Base-by-base conservation (phyloP, 2,797 vertebrate genomes). In the Amblyraja radiata region DNA sequence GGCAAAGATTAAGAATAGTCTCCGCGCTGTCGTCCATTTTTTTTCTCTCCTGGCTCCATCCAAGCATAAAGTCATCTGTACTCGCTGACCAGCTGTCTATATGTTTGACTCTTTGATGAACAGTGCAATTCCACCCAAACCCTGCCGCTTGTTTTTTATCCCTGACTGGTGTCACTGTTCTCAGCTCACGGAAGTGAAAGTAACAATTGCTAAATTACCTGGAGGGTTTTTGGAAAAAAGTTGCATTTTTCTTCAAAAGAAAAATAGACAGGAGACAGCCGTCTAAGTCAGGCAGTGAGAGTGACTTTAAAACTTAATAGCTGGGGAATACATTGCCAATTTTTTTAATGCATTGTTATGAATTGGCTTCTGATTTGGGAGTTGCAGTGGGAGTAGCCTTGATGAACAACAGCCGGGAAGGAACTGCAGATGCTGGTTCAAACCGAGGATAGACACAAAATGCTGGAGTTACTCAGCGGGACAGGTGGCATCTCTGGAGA, bases 61-160 rank as follows among this genome's bases (percentile, higher is more conserved):
- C 61, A 88, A 88, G 6, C 84, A 68, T 36, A 63, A 88, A 88
- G 63, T 9, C 61, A 88, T 88, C 84, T 9, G 36, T 88, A 88
- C 63, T 68, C 16, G 16, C n/a, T 88, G 84, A 88, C 84, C 84
- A 88, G 84, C 84, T 88, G 84, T 88, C 84, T 23, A 18, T 68
- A 7, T 16, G 18, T 63, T 68, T 68, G 63, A 36, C 84, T 88
- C 63, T 36, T 88, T 88, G 84, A 88, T 88, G 84, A 88, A 88
- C 84, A 88, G 36, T 1, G 84, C 84, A 88, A 88, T 88, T 88
- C n/a, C 63, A 68, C 63, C 36, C 84, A 88, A 68, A 36, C 84
- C 84, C 63, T 88, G 65, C 65, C 63, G 23, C 63, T 88, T 63
- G n/a, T 88, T 36, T n/a, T 68, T 88, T 88, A 10, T 54, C 46